These are phyloP conservation scores for Tromatobia lineatoria DNA, from an alignment of 2,888 invertebrate genomes.

Conservation along the genomic window DNA sequence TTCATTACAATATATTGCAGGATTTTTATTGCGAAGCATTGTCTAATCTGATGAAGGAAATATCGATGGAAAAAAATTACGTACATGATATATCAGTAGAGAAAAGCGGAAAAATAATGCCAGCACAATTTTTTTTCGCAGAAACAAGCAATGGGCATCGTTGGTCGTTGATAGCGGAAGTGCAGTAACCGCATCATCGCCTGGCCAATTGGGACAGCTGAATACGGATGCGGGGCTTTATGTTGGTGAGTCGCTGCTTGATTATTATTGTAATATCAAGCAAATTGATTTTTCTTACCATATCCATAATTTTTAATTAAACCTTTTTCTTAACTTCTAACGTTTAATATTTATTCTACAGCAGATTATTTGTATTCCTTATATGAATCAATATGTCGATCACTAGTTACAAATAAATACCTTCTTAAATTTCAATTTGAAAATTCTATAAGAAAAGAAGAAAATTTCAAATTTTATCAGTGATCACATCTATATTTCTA, in stretches of 20 bases:
- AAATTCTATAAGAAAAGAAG: no score
- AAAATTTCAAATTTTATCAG: no score
- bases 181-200: slow-evolving; percentile 92
- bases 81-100: background rate
- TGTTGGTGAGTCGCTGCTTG: slow-evolving; percentile 89
- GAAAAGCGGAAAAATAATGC: background rate
- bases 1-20: no score
- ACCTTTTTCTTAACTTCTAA: background rate
- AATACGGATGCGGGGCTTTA: slow-evolving; percentile 96
- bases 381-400: no score
- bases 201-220: slow-evolving; percentile 93
- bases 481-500: no score
- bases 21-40: no score
- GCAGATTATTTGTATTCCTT: no score
- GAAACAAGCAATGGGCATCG: slow-evolving; percentile 94
- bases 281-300: background rate
- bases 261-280: slow-evolving; percentile 1
- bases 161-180: slow-evolving; percentile 96
- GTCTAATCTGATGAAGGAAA: no score
- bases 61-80: background rate
- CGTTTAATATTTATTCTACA: no score
- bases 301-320: background rate
- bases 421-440: no score
- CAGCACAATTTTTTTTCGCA: slow-evolving; percentile 83
- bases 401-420: no score